Evolutionary conservation across 2,113 vertebrate species (phyloP).

Genomic region (Danionella cerebrum): DNA sequence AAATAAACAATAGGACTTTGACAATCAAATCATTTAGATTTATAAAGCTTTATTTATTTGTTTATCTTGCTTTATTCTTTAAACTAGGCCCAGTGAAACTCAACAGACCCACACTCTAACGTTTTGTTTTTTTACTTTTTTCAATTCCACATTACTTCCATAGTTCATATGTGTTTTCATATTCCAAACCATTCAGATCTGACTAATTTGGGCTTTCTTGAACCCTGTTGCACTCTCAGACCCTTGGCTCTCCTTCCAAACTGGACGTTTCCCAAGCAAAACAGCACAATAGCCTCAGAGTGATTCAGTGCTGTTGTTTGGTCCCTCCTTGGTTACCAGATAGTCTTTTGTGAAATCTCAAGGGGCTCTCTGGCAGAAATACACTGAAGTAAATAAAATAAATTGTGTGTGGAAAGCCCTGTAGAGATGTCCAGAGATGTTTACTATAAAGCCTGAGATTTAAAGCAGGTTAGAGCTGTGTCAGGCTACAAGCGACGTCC

Average conservation of each 20-base stretch:
- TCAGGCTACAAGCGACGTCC: conserved; percentile 34
- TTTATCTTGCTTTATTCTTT: too few species aligned
- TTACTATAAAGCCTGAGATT: conserved; percentile 68
- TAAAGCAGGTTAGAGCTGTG: conserved; percentile 61
- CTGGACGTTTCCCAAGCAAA: conserved; percentile 60
- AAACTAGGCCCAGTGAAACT: too few species aligned
- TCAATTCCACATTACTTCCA: neutral
- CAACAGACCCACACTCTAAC: too few species aligned
- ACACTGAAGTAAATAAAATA: conserved; percentile 59
- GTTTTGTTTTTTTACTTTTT: conserved; percentile 29
- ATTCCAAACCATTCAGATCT: conserved; percentile 12
- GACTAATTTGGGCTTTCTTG: conserved; percentile 11
- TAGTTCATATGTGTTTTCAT: conserved; percentile 22
- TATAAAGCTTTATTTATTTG: too few species aligned
- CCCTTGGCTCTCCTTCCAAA: conserved; percentile 26
- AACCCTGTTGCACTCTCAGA: conserved; percentile 3
- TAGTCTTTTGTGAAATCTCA: conserved; percentile 56
- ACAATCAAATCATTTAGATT: too few species aligned
- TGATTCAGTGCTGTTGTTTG: conserved; percentile 70
- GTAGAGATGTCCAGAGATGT: conserved; percentile 62
- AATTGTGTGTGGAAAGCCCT: conserved; percentile 53
- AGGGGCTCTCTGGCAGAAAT: conserved; percentile 54
- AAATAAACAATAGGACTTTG: too few species aligned
- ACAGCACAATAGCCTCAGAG: conserved; percentile 64
- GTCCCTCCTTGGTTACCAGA: conserved; percentile 65